phyloP scores from a whole-genome alignment of 2,113 vertebrate species.

The Podocnemis expansa region DNA sequence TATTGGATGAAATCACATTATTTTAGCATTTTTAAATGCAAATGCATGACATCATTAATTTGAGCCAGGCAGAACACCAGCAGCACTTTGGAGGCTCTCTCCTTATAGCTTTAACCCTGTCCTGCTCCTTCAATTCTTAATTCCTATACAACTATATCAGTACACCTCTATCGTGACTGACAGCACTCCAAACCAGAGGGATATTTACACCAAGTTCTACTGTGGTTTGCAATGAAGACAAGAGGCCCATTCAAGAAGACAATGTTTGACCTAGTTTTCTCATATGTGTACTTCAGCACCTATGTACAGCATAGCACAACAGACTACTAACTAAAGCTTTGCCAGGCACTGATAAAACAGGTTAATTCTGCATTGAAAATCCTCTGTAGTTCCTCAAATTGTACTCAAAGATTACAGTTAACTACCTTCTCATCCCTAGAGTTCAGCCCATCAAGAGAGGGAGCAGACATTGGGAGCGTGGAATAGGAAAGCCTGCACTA shows the following conservation, averaged over 20 bases:
- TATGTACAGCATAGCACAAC: rapidly evolving
- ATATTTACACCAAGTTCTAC: rapidly evolving
- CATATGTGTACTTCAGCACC: neutral
- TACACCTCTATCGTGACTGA: neutral
- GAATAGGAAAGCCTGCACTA: neutral
- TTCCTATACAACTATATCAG: neutral
- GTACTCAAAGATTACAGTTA: neutral
- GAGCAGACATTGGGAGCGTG: neutral
- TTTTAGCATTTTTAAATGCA: rapidly evolving
- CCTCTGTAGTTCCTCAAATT: neutral
- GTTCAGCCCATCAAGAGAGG: neutral
- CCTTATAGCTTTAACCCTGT: neutral
- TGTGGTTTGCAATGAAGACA: neutral
- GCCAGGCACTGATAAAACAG: neutral
- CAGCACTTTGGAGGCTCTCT: neutral
- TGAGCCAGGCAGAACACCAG: neutral
- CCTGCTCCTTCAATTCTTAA: neutral
- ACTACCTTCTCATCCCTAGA: rapidly evolving
- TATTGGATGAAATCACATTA: neutral
- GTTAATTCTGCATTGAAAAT: rapidly evolving
- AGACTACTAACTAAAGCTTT: neutral
- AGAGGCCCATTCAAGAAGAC: neutral
- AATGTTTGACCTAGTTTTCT: neutral
- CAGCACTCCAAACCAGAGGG: neutral
- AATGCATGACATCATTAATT: neutral